These are phyloP conservation scores for Megalurothrips usitatus DNA, from an alignment of 2,888 invertebrate genomes.

Conservation along the genomic window DNA sequence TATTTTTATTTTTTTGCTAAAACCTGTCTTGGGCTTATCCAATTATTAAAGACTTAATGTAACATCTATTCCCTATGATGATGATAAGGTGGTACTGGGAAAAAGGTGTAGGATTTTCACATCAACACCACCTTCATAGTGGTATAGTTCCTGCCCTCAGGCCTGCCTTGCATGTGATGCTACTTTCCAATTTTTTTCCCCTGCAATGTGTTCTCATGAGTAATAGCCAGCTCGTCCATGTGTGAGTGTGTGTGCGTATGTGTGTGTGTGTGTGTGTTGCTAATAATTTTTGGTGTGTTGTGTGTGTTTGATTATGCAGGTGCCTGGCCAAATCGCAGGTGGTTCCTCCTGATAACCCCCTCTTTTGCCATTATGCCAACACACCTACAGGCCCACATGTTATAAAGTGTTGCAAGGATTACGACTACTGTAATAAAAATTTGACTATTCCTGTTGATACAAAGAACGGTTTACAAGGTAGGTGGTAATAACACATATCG, in stretches of 20 bases:
- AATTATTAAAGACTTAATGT: background rate
- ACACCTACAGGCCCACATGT: conserved; percentile 70
- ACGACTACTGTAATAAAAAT: conserved; percentile 66
- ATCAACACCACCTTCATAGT: no score
- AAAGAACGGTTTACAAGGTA: conserved; percentile 38
- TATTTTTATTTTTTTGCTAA: background rate
- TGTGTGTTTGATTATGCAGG: conserved; percentile 59
- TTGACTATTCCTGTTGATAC: conserved; percentile 47
- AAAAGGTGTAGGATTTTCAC: background rate
- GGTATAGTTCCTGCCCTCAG: background rate
- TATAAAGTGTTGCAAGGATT: conserved; percentile 75
- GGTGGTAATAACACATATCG: conserved; percentile 20
- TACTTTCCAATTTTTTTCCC: background rate
- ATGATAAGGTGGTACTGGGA: background rate
- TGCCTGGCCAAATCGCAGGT: conserved; percentile 69
- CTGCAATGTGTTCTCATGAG: no score
- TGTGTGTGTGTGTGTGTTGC: conserved; percentile 35
- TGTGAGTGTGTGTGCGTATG: conserved; percentile 23
- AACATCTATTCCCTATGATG: background rate
- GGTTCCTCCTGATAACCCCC: conserved; percentile 74
- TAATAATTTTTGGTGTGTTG: conserved; percentile 44
- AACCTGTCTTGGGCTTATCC: background rate
- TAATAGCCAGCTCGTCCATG: background rate
- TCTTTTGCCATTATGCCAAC: conserved; percentile 74
- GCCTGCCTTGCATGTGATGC: conserved; percentile 1